Conservation (phyloP, 1,140 invertebrate genomes). For the Popillia japonica region DNA sequence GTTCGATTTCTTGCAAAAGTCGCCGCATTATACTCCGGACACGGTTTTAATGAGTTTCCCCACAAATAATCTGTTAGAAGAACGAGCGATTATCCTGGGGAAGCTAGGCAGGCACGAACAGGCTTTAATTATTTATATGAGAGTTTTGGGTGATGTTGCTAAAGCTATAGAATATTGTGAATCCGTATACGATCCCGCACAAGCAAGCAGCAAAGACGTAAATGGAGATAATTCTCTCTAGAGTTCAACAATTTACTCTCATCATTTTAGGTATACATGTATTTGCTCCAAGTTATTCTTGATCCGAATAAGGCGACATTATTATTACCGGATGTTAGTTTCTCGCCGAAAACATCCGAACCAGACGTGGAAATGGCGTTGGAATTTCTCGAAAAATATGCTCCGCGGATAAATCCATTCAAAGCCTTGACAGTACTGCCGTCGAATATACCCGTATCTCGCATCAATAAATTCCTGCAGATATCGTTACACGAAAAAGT, state of each 20-base stretch:
- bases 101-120: slow-evolving; percentile 91
- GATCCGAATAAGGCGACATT: slow-evolving; percentile 65
- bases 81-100: slow-evolving; percentile 91
- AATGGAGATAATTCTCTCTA: too few relatives aligned
- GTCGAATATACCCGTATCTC: slow-evolving; percentile 74
- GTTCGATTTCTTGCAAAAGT: slow-evolving; percentile 84
- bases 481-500: slow-evolving; percentile 79
- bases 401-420: slow-evolving; percentile 79
- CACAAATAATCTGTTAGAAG: slow-evolving; percentile 85
- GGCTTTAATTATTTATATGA: slow-evolving; percentile 89
- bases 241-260: too few relatives aligned
- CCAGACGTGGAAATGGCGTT: slow-evolving; percentile 83
- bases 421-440: slow-evolving; percentile 79
- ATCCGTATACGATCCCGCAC: slow-evolving; percentile 65
- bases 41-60: slow-evolving; percentile 89
- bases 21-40: slow-evolving; percentile 85
- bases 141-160: slow-evolving; percentile 80
- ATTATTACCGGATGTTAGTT: slow-evolving; percentile 62
- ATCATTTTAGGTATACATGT: slow-evolving; percentile 69
- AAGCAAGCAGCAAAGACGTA: slow-evolving; percentile 48
- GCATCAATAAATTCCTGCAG: slow-evolving; percentile 80
- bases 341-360: slow-evolving; percentile 67
- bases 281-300: slow-evolving; percentile 71
- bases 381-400: slow-evolving; percentile 81
- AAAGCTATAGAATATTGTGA: slow-evolving; percentile 88